A percentile compares a stretch with the other conserved stretches of the same genome.
Evolutionary conservation across 2,113 vertebrate species (phyloP).

Genomic region (Protobothrops mucrosquamatus): DNA sequence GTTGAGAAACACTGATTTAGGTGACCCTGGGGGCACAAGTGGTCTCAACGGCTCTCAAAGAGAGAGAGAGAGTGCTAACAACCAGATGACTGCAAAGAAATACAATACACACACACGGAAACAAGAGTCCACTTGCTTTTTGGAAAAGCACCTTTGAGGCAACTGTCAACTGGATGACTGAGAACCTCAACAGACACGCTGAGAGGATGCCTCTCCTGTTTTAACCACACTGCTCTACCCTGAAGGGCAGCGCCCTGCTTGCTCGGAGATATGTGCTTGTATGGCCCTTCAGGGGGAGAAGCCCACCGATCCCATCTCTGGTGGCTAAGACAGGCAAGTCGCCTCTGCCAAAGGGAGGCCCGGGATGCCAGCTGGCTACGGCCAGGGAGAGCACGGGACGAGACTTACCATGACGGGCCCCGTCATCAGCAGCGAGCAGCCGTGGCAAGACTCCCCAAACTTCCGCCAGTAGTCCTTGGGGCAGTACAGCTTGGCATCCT

Average conservation of each 20-base stretch:
- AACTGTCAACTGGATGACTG: background rate
- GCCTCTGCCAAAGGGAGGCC: background rate
- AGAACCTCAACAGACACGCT: background rate
- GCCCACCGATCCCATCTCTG: background rate
- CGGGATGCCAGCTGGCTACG: background rate
- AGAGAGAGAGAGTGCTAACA: background rate
- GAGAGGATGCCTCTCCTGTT: background rate
- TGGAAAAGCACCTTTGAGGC: background rate
- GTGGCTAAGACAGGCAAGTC: background rate
- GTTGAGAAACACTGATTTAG: background rate
- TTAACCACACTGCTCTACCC: background rate
- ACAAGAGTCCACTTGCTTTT: background rate
- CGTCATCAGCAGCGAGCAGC: constrained; percentile 94
- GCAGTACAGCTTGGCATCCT: constrained; percentile 90
- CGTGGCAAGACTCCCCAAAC: constrained; percentile 92
- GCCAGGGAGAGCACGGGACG: background rate
- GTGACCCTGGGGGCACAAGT: background rate
- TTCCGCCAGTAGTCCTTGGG: constrained; percentile 92
- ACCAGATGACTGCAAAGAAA: background rate
- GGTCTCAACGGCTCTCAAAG: background rate
- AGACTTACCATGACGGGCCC: constrained; percentile 89
- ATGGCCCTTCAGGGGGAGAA: background rate
- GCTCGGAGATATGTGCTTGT: fast-evolving
- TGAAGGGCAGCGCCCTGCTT: background rate
- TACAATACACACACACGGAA: background rate